A percentile compares a stretch with the other conserved stretches of the same genome.
These are phyloP conservation scores for Pterophyllum scalare DNA, from an alignment of 2,113 vertebrate genomes.

Conservation along the genomic window DNA sequence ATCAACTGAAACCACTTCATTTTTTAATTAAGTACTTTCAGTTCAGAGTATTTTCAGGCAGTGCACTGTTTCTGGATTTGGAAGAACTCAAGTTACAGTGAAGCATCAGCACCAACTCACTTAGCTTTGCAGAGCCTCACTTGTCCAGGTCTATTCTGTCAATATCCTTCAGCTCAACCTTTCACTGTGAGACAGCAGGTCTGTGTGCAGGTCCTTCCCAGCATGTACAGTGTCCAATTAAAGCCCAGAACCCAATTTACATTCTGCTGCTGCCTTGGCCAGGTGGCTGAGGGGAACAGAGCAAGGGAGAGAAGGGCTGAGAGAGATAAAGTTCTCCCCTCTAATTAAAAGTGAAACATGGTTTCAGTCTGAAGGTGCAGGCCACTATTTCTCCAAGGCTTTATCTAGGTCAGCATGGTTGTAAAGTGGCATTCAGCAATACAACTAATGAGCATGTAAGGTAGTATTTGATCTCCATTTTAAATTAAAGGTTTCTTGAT, in stretches of 20 bases:
- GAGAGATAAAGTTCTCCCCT: conserved; percentile 64
- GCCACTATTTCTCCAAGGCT: conserved; percentile 49
- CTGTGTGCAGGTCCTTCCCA: conserved; percentile 18
- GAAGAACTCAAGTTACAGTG: background rate
- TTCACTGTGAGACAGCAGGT: conserved; percentile 14
- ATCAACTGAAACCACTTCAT: background rate
- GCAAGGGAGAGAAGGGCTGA: conserved; percentile 26
- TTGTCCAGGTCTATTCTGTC: conserved; percentile 12
- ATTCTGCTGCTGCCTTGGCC: conserved; percentile 59
- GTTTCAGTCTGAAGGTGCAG: conserved; percentile 57
- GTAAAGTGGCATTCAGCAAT: conserved; percentile 53
- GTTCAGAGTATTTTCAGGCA: background rate
- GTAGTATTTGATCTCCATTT: conserved; percentile 17
- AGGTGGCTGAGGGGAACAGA: conserved; percentile 59
- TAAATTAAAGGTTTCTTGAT: conserved; percentile 25
- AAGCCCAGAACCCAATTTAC: conserved; percentile 58
- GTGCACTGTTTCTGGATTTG: background rate
- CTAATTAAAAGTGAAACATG: conserved; percentile 72
- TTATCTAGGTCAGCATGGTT: conserved; percentile 59
- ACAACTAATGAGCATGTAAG: conserved; percentile 7
- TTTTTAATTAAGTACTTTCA: background rate
- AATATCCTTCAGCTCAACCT: conserved; percentile 31
- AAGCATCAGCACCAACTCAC: background rate
- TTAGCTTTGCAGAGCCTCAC: conserved; percentile 1
- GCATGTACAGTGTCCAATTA: conserved; percentile 66